Evolutionary conservation across 2,113 vertebrate species (phyloP), one percentile per base, ranked within the genome.

Genomic region (Procavia capensis): DNA sequence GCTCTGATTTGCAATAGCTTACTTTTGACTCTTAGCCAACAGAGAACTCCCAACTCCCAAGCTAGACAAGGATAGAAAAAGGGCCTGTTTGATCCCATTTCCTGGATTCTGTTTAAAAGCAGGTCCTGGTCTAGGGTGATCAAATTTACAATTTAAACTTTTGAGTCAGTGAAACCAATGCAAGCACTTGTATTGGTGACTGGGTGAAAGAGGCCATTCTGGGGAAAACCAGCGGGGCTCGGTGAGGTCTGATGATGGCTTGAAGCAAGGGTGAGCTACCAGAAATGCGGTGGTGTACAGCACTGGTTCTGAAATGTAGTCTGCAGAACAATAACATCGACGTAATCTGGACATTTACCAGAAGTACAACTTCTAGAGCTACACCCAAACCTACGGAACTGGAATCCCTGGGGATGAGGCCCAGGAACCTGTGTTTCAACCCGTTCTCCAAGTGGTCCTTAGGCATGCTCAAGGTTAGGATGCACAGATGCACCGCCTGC

Each of bases 81-180:
- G 2, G 57, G n/a, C 2, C 31, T 9, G 7, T 39, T 85, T 63
- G 39, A 9, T 9, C 24, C 41, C 8, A 59, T 87, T 72, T 34
- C 22, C 45, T 72, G 43, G 25, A 47, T 94, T 91, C 63, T 66
- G 14, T 85, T 82, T 85, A 76, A 66, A 88, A 96, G 72, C 25
- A 70, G 19, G 39, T 80, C 31, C 39, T 79, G 27, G 76, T 45
- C 31, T 76, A 27, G 27, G 31, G 54, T 39, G 16, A 82, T 47
- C n/a, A 88, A 95, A 24, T 39, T 61, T 14, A 41, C 14, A 68
- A 47, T 47, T 76, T 92, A 66, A 80, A 39, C 78, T 95, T 93
- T 36, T 19, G 79, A 78, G 29, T 90, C 59, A 85, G 13, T 74
- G 61, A 68, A 66, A 88, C 17, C 45, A 34, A 14, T 14, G 24